Evolutionary conservation across 2,113 vertebrate genomes (phyloP).

Genomic region (Craseonycteris thonglongyai): DNA sequence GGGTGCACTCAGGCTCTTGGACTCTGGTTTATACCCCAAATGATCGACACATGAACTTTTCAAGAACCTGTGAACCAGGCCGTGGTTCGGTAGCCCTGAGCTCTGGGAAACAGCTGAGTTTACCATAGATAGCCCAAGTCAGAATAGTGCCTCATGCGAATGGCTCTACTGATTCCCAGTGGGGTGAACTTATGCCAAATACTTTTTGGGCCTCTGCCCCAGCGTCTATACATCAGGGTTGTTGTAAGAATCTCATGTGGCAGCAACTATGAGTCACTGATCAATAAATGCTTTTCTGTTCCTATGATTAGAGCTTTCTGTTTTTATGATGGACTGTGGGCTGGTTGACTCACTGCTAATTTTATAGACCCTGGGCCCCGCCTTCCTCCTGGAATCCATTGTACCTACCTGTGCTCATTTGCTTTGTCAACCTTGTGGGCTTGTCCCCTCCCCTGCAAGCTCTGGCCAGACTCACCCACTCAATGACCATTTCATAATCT

Average conservation of each 20-base stretch:
- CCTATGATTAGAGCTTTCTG: not conserved
- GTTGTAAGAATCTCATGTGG: not conserved
- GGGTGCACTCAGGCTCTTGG: not conserved
- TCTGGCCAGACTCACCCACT: not conserved
- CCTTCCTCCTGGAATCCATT: not conserved
- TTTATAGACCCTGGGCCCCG: not conserved
- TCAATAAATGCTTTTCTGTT: not conserved
- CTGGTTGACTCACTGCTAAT: not conserved
- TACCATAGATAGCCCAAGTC: not conserved
- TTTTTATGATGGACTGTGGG: not conserved
- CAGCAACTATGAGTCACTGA: not conserved
- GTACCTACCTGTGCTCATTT: not conserved
- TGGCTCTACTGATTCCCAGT: fast-evolving
- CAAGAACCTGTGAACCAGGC: not conserved
- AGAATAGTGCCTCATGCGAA: not conserved
- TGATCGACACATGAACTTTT: fast-evolving
- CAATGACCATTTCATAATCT: not conserved
- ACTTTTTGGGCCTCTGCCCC: not conserved
- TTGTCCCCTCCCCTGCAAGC: not conserved
- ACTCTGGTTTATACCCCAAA: not conserved
- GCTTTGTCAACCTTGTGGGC: not conserved
- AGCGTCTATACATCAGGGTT: not conserved
- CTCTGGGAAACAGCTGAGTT: not conserved
- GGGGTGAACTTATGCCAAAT: not conserved
- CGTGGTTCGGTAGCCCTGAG: not conserved